Evolutionary conservation across 2,113 vertebrate genomes (phyloP), one percentile per base, ranked within the genome.

Genomic region (Rhinoptilus africanus): DNA sequence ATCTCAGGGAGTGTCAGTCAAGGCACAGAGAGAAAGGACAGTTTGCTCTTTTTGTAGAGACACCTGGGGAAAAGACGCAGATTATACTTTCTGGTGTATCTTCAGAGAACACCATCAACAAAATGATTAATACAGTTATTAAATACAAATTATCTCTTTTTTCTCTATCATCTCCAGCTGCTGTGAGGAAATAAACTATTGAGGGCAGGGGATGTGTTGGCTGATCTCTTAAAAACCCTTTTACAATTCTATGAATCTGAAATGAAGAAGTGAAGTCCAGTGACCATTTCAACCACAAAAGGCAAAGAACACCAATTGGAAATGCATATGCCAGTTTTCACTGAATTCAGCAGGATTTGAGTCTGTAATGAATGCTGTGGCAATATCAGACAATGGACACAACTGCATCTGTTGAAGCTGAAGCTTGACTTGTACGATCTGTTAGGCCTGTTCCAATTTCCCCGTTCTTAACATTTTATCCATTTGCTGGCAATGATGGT

Each of bases 391-490:
- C 14, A 57, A 26, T 3, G 4, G 30, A 27, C 34, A 30, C 10
- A 28, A 39, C 9, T 24, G 34, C 26, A 41, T 53, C n/a, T 34
- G 19, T 14, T 26, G 51, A 19, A 84, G 24, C 32, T 66, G 43
- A 53, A 53, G 10, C 60, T 79, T 88, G 37, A 76, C 22, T 66
- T 1, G 0, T 21, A 15, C 14, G 57, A 3, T 22, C 34, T 0
- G 0, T 83, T 39, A 74, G 27, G 15, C 14, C 37, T 54, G 14
- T 14, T 67, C 43, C 1, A 0, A 34, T 66, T 71, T 85, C 48
- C 50, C 19, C 48, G 32, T 57, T 88, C 75, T 89, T 88, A 75
- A 51, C 20, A 59, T 83, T 94, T 83, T 37, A 80, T 64, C 39
- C 26, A n/a, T n/a, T 88, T 51, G 39, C 50, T 85, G 54, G 53